These are phyloP conservation scores for Antheraea mylitta DNA, from an alignment of 1,140 invertebrate species.

Conservation along the genomic window DNA sequence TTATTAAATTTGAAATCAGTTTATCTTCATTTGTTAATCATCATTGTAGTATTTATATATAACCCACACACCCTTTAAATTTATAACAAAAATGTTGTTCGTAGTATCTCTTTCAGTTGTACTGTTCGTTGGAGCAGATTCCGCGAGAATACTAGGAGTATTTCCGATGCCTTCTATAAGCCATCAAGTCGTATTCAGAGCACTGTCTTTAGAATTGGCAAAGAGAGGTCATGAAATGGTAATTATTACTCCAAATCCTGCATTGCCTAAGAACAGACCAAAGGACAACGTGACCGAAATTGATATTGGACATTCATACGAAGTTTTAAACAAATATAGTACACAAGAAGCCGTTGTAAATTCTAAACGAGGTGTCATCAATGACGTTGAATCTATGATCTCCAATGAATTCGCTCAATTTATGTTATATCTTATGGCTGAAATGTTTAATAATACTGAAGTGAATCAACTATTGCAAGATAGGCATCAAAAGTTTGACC, in stretches of 20 bases:
- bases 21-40: background rate
- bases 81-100: background rate
- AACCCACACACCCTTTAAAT: background rate
- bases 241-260: constrained; percentile 7
- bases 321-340: background rate
- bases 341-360: background rate
- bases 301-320: background rate
- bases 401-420: background rate
- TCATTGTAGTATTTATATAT: background rate
- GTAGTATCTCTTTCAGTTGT: background rate
- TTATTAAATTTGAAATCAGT: too few species aligned
- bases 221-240: constrained; percentile 10
- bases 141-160: constrained; percentile 9
- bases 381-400: constrained; percentile 31
- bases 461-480: background rate
- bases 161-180: constrained; percentile 15
- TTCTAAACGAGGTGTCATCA: constrained; percentile 5
- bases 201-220: constrained; percentile 1
- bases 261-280: background rate
- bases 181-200: constrained; percentile 10
- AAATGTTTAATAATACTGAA: constrained; percentile 4
- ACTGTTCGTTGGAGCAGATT: background rate
- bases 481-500: constrained; percentile 18
- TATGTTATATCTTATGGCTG: background rate
- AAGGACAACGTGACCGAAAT: constrained; percentile 3